Conservation (phyloP, 2,888 invertebrate genomes). For the Notodonta dromedarius region DNA sequence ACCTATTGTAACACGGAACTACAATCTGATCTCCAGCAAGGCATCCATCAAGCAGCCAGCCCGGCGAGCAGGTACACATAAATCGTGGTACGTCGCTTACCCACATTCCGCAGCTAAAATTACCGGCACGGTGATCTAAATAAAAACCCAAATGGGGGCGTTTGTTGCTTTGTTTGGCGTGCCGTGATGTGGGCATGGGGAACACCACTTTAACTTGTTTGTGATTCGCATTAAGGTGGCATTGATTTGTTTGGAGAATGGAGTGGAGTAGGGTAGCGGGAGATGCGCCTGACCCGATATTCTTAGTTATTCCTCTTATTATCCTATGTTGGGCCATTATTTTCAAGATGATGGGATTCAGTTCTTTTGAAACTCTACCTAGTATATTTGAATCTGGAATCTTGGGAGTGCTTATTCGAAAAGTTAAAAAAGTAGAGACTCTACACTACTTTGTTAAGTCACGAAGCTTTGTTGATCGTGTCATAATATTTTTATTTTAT, state of each 20-base stretch:
- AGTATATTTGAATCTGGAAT: too few species aligned
- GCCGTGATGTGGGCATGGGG: not conserved
- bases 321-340: too few species aligned
- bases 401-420: too few species aligned
- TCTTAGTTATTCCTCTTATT: not conserved
- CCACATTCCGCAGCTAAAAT: conserved; percentile 61
- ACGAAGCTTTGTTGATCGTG: too few species aligned
- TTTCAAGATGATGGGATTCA: too few species aligned
- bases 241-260: conserved; percentile 5
- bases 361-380: too few species aligned
- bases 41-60: not conserved
- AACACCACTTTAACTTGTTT: conserved; percentile 8
- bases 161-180: conserved; percentile 33
- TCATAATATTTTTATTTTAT: too few species aligned
- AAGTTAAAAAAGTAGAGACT: too few species aligned
- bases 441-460: too few species aligned
- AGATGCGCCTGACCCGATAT: not conserved
- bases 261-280: not conserved
- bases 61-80: conserved; percentile 23
- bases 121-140: conserved; percentile 39
- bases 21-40: not conserved
- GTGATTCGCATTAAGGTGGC: not conserved
- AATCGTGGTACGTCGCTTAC: conserved; percentile 52
- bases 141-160: conserved; percentile 44
- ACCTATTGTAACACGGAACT: not conserved